Percentiles rank a stretch among this genome's conserved stretches.
Evolutionary conservation across 1,140 invertebrate genomes (phyloP).

Genomic region (Spodoptera frugiperda): DNA sequence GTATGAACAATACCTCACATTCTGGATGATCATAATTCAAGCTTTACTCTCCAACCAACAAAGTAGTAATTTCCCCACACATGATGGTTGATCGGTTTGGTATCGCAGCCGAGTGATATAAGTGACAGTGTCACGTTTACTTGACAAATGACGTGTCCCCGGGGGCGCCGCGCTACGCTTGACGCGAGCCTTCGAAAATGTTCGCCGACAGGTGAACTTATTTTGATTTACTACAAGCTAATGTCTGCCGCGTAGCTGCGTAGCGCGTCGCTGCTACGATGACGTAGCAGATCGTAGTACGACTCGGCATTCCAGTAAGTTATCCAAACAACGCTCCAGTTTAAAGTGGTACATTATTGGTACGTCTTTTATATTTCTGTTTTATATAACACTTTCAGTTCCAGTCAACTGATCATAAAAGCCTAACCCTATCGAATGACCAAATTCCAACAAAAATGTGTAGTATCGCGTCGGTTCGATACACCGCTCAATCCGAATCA

Average conservation of each 20-base stretch:
- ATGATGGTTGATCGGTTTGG: background rate
- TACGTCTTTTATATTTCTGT: too few relatives aligned
- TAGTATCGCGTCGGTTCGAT: constrained; percentile 1
- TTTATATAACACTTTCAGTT: too few relatives aligned
- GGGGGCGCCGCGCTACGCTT: background rate
- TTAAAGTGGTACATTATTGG: too few relatives aligned
- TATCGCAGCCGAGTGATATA: background rate
- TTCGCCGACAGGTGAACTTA: background rate
- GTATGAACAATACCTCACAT: too few relatives aligned
- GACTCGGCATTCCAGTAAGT: too few relatives aligned
- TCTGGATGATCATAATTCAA: too few relatives aligned
- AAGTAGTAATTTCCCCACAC: background rate
- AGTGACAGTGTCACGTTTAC: background rate
- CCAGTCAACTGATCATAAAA: background rate
- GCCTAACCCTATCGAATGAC: background rate
- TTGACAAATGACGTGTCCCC: constrained; percentile 7
- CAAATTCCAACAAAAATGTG: background rate
- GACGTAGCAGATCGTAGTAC: too few relatives aligned
- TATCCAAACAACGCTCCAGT: too few relatives aligned
- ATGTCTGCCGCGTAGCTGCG: too few relatives aligned
- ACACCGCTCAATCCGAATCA: constrained; percentile 28
- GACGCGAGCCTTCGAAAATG: background rate
- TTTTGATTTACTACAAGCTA: background rate
- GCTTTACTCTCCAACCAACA: too few relatives aligned
- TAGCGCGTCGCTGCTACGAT: too few relatives aligned